Base-by-base conservation (phyloP, 23 tunicate genomes). In the Oikopleura vanhoeffeni region DNA sequence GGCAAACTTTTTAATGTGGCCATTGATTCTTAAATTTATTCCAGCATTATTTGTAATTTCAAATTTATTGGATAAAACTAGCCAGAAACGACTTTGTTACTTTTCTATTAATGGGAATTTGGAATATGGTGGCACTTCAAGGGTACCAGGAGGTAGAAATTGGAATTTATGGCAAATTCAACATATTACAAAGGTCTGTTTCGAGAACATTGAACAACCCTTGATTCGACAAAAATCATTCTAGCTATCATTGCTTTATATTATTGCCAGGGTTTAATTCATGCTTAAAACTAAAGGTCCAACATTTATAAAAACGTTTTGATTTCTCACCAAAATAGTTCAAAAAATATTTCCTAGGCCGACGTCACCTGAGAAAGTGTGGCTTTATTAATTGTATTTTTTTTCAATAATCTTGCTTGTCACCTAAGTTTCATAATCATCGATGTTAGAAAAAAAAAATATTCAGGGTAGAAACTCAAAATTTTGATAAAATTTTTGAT, bases 61-160 rank as follows among this genome's bases (percentile, higher is more conserved):
- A 38, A 71, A 71, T 71, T 71, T 71, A 30, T 71, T 71, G 35
- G 79, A 71, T 30, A 28, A 32, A 71, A 71, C 27, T 2, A 30
- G 27, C 34, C 79, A 71, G 38, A 18, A 71, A 30, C 79, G 79
- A 71, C 35, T 71, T 71, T 71, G 79, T 71, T 71, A 24, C 79
- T 13, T 71, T 18, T 18, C 2, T 38, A 13, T 71, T 30, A 2
- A 71, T 71, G 79, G 35, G 79, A 33, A 13, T 71, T 24, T 71
- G 35, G 27, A 71, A 71, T 30, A 30, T 71, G 27, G 34, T 71
- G 27, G 79, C 79, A 18, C 79, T 71, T 30, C 27, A 71, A 38
- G 79, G 27, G 32, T n/a, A n/a, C n/a, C n/a, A n/a, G n/a, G n/a
- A n/a, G n/a, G 79, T 13, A 4, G 27, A 71, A 71, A 71, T 38